phyloP scores from a whole-genome alignment of 1,140 invertebrate species.

The Caenorhabditis tropicalis region DNA sequence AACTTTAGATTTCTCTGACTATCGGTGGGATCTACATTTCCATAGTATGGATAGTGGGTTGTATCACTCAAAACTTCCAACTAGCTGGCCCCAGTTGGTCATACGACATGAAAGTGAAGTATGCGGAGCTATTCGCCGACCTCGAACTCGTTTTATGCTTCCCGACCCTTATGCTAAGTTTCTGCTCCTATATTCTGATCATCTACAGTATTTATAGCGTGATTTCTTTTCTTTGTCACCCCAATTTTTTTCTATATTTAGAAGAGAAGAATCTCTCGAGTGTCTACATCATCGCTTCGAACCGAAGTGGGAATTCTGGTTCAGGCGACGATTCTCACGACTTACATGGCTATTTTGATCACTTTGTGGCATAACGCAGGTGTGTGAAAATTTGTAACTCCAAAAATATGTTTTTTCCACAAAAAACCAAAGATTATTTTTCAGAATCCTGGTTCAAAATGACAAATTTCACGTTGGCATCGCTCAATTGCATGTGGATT shows the following conservation, averaged over 20 bases:
- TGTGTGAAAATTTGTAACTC: constrained; percentile 20
- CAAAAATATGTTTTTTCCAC: too few relatives aligned
- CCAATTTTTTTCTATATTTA: neutral
- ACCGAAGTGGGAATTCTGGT: constrained; percentile 2
- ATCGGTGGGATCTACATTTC: neutral
- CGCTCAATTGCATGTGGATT: neutral
- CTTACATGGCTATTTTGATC: constrained; percentile 24
- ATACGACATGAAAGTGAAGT: neutral
- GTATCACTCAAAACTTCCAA: neutral
- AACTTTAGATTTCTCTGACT: neutral
- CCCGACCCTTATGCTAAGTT: neutral
- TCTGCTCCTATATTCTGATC: neutral
- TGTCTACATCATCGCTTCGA: neutral
- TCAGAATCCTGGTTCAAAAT: constrained; percentile 8
- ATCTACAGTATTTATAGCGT: neutral
- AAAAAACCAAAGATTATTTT: neutral
- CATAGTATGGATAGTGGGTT: neutral
- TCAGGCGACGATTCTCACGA: constrained; percentile 28
- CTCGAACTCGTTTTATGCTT: neutral
- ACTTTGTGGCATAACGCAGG: constrained; percentile 37
- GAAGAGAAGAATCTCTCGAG: neutral
- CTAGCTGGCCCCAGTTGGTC: constrained; percentile 2
- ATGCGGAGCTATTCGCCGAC: neutral
- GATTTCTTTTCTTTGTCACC: neutral
- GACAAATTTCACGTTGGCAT: neutral